Conservation (phyloP, 1,140 invertebrate species). For the Sipha flava region DNA sequence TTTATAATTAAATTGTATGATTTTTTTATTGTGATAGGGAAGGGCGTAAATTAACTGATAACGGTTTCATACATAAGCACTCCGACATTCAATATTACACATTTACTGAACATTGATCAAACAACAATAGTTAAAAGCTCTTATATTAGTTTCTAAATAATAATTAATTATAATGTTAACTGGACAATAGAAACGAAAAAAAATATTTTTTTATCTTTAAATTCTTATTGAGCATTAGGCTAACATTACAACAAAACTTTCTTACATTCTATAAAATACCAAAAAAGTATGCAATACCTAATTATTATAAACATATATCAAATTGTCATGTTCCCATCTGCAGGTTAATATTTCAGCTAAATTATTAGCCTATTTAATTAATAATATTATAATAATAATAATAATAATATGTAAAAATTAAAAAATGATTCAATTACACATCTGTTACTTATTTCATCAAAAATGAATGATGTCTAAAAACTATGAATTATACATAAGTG, state of each 20-base stretch:
- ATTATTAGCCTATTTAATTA: slow-evolving; percentile 17
- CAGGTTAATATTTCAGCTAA: slow-evolving; percentile 9
- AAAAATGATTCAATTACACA: slow-evolving; percentile 23
- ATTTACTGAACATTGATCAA: not conserved
- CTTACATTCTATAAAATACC: slow-evolving; percentile 12
- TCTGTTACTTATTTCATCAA: not conserved
- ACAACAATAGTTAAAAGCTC: not conserved
- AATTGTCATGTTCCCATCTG: slow-evolving; percentile 8
- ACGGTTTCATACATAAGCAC: not conserved
- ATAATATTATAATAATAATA: not conserved
- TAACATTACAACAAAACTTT: slow-evolving; percentile 24
- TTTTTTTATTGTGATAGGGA: not conserved
- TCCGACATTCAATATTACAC: slow-evolving; percentile 1
- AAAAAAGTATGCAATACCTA: slow-evolving; percentile 20
- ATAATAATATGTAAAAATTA: slow-evolving; percentile 23
- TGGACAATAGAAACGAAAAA: not conserved
- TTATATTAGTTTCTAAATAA: slow-evolving; percentile 3
- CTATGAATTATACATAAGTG: not conserved
- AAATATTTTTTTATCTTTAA: not conserved
- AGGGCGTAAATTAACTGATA: no score
- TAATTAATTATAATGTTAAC: not conserved
- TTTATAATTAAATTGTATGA: not conserved
- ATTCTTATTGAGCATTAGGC: slow-evolving; percentile 30
- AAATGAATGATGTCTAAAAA: not conserved
- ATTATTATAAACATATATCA: slow-evolving; percentile 22